Evolutionary conservation across 2,888 invertebrate species (phyloP), one percentile per base, ranked within the genome.

Genomic region (Trichopoda pennipes): DNA sequence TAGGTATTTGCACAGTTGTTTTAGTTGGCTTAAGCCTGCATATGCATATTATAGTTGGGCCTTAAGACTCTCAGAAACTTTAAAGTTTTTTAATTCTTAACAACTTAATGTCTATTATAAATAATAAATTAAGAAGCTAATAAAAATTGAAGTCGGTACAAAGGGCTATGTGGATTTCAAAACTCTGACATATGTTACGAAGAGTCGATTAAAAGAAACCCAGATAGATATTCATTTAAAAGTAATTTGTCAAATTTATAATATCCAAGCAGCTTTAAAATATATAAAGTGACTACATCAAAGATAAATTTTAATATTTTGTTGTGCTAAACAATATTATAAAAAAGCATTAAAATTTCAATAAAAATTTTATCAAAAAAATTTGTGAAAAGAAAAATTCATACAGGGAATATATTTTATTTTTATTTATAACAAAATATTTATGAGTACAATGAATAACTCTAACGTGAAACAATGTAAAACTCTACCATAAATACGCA

Each of bases 361-460:
- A 58, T 28, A 58, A 44, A 69, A 61, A 61, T 44, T 69, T 32
- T 68, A 79, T 68, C 60, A 68, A 73, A 68, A 68, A 49, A 77
- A 77, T 21, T 42, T 47, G 58, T 49, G 47, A 19, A 32, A 35
- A 66, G 66, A 78, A 66, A 73, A 61, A 56, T 8, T 47, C 68
- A 80, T 80, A 73, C 79, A 73, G 73, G 49, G 28, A 8, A 28
- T 28, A 4, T 28, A 28, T 28, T 28, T 42, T 49, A 19, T 60
- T 61, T 74, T 49, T 61, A 55, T 72, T 44, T 78, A 74, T 81
- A 78, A 78, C 74, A 58, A 78, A 77, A 81, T 78, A 81, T 81
- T 81, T 78, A 74, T 69, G 78, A 69, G 70, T 70, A 56, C 19
- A 70, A 77, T 77, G 70, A 47, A 55, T 42, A 47, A 14, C 7